Evolutionary conservation across 2,113 vertebrate genomes (phyloP).

Genomic region (Vulpes ferrilata): DNA sequence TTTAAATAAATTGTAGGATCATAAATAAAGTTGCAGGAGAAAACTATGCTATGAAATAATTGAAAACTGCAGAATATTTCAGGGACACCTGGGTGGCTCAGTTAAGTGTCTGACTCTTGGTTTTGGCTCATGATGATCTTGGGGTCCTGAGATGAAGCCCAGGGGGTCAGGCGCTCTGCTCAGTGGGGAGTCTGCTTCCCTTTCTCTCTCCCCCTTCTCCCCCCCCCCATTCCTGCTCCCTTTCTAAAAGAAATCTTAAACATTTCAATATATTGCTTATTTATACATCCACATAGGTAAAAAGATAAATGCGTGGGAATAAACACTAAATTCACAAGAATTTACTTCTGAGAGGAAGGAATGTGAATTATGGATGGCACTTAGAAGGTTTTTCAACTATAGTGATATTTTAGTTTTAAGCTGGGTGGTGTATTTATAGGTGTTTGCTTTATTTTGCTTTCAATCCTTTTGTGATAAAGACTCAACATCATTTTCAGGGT

Average conservation of each 20-base stretch:
- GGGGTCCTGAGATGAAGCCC: background rate
- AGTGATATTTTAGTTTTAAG: background rate
- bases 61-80: background rate
- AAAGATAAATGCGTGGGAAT: background rate
- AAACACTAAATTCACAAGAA: background rate
- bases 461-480: background rate
- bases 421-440: background rate
- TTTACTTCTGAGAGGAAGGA: background rate
- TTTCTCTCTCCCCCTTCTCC: background rate
- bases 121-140: background rate
- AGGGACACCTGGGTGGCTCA: background rate
- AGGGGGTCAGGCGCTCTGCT: background rate
- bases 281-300: background rate
- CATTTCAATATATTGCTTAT: background rate
- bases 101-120: background rate
- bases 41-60: background rate
- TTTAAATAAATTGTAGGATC: background rate
- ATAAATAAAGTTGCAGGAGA: background rate
- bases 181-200: background rate
- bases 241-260: background rate
- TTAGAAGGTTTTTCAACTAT: background rate
- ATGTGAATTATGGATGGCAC: background rate
- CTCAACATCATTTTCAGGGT: background rate
- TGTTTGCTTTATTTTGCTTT: background rate
- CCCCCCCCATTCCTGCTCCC: background rate